Percentiles rank a stretch among this genome's conserved stretches.
phyloP scores from a whole-genome alignment of 1,140 invertebrate species.

The Steinernema feltiae region DNA sequence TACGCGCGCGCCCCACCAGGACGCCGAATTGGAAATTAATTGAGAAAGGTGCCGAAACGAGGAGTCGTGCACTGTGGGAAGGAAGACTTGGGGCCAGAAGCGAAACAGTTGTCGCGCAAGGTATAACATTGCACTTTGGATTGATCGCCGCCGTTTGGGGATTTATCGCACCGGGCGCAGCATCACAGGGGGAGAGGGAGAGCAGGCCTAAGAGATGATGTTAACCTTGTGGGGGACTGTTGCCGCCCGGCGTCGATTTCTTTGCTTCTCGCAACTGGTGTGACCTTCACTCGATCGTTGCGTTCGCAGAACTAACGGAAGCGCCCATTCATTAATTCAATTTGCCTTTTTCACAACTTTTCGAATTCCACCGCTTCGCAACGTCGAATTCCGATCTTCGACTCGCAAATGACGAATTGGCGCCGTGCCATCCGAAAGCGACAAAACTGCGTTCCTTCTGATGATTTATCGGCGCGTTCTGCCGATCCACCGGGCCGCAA shows the following conservation, averaged over 20 bases:
- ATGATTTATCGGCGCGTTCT: background rate
- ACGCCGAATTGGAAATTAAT: background rate
- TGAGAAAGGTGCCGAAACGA: background rate
- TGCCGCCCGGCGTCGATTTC: background rate
- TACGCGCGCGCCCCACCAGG: too few species aligned
- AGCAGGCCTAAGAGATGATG: slow-evolving; percentile 4
- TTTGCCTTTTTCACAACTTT: background rate
- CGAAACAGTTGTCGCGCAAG: background rate
- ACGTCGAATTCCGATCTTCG: background rate
- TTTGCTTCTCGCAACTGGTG: background rate
- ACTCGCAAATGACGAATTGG: too few species aligned
- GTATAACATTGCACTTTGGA: slow-evolving; percentile 14
- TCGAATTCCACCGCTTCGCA: background rate
- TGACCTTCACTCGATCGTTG: background rate
- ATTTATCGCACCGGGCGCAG: background rate
- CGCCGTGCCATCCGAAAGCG: background rate
- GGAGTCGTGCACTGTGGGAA: background rate
- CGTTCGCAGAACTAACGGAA: slow-evolving; percentile 3
- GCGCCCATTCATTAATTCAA: background rate
- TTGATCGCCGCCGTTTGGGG: slow-evolving; percentile 8
- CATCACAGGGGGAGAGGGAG: background rate
- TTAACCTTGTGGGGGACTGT: slow-evolving; percentile 6
- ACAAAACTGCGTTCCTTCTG: background rate
- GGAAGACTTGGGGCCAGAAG: background rate
- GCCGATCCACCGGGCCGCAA: too few species aligned